phyloP scores from a whole-genome alignment of 53 echinoderm and acorn worm genomes.

The Antedon mediterranea region DNA sequence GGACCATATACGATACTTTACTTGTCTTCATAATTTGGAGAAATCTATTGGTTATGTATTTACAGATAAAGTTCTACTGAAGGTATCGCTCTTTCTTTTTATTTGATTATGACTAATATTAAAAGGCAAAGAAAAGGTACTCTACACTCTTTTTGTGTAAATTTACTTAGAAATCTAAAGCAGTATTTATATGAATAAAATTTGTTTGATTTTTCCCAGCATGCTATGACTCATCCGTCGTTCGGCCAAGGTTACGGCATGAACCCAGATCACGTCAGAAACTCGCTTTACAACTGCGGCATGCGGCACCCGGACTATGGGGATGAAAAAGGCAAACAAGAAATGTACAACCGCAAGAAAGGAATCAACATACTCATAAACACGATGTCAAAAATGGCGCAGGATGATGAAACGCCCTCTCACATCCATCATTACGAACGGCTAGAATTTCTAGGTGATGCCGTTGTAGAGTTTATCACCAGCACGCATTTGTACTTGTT shows the following conservation, averaged over 20 bases:
- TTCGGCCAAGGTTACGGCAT: conserved; percentile 72
- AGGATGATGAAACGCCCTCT: conserved; percentile 60
- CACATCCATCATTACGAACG: conserved; percentile 88
- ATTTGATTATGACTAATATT: too few relatives aligned
- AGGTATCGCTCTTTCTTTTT: too few relatives aligned
- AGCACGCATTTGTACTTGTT: conserved; percentile 71
- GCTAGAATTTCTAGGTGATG: conserved; percentile 93
- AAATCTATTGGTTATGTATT: conserved; percentile 61
- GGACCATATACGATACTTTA: conserved; percentile 76
- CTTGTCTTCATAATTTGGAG: conserved; percentile 62
- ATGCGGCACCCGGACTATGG: conserved; percentile 53
- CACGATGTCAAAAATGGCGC: conserved; percentile 83
- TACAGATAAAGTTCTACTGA: conserved; percentile 58
- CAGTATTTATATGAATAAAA: too few relatives aligned
- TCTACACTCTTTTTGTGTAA: too few relatives aligned
- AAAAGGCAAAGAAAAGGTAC: too few relatives aligned
- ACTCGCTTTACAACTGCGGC: conserved; percentile 82
- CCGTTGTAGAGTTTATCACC: conserved; percentile 84
- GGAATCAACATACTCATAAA: conserved; percentile 84
- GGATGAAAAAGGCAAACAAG: conserved; percentile 39
- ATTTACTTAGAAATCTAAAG: not conserved
- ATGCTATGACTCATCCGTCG: conserved; percentile 96
- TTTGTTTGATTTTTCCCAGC: conserved; percentile 35
- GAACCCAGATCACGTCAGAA: conserved; percentile 92
- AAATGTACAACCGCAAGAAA: conserved; percentile 61